Evolutionary conservation across 2,888 invertebrate species (phyloP).

Genomic region (Phaonia tiefii): DNA sequence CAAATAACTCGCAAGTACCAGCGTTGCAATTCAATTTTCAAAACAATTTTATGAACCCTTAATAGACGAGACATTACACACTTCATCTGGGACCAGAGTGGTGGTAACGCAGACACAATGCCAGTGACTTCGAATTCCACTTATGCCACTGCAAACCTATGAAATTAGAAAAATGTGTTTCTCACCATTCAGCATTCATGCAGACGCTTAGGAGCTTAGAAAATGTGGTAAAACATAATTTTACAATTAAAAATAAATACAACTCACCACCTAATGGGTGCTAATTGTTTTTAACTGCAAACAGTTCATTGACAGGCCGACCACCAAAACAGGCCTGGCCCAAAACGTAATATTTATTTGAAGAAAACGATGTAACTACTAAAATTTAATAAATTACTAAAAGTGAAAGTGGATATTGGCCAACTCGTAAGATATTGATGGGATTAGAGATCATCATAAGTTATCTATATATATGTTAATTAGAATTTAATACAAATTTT

Average conservation of each 20-base stretch:
- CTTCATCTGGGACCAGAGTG: slow-evolving; percentile 7
- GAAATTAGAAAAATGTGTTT: neutral
- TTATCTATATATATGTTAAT: slow-evolving; percentile 46
- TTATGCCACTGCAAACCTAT: neutral
- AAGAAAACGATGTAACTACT: too few relatives aligned
- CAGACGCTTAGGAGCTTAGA: neutral
- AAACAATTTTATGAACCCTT: slow-evolving; percentile 9
- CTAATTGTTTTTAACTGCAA: slow-evolving; percentile 34
- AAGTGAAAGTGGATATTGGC: slow-evolving; percentile 42
- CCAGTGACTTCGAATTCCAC: too few relatives aligned
- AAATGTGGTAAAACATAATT: slow-evolving; percentile 31
- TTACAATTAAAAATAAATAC: slow-evolving; percentile 37
- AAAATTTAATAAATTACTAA: slow-evolving; percentile 19
- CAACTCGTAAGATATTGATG: neutral
- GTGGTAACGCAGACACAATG: too few relatives aligned
- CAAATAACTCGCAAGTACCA: too few relatives aligned
- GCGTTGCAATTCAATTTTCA: neutral
- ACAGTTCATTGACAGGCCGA: slow-evolving; percentile 35
- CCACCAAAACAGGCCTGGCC: neutral
- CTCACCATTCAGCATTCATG: slow-evolving; percentile 17
- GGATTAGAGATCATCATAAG: slow-evolving; percentile 21
- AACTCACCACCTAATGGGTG: slow-evolving; percentile 40
- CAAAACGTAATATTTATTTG: slow-evolving; percentile 18
- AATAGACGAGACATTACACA: slow-evolving; percentile 6
- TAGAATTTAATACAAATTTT: slow-evolving; percentile 45